Evolutionary conservation across 2,888 invertebrate genomes (phyloP), one percentile per base, ranked within the genome.

Genomic region (Volucella inanis): DNA sequence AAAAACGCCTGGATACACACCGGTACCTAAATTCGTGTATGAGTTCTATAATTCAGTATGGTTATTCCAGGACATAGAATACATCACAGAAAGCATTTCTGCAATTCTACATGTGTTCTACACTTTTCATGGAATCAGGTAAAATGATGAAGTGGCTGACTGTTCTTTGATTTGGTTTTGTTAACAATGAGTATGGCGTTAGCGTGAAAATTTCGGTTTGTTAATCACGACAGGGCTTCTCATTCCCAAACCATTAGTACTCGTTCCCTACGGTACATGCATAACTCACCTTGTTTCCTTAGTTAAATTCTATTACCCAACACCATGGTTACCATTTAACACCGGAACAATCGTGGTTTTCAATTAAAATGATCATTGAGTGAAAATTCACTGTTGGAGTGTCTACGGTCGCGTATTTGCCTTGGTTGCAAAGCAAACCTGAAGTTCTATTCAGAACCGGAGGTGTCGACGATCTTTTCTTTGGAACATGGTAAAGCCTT

Each of bases 321-420:
- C 71, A 39, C 59, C 74, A 79, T 67, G 74, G 74, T 41, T 22
- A 31, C 59, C 54, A 55, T 71, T 62, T 14, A 57, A 71, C 62
- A 22, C 31, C 8, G 18, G 15, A 71, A 71, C 59, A 71, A 71
- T 57, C 49, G 50, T 65, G 52, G 47, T 64, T 74, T 61, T 74
- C 74, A 79, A 79, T 79, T 74, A 79, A 79, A 79, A 79, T 55
- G 45, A 74, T 79, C 50, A 74, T 65, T 74, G 52, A 52, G 14
- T 52, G 64, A 18, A 55, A 65, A 41, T 52, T 72, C 38, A 64
- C 41, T 50, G 71, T 59, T 43, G 11, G 12, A 14, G 10, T 15
- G 43, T 10, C 15, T 11, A 31, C 12, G 12, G 14, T 38, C 14
- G 45, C 12, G 10, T 31, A 43, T 50, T 41, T 22, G 52, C 14